Evolutionary conservation across 1,140 invertebrate genomes (phyloP).

Genomic region (Holcopasites calliopsidis): DNA sequence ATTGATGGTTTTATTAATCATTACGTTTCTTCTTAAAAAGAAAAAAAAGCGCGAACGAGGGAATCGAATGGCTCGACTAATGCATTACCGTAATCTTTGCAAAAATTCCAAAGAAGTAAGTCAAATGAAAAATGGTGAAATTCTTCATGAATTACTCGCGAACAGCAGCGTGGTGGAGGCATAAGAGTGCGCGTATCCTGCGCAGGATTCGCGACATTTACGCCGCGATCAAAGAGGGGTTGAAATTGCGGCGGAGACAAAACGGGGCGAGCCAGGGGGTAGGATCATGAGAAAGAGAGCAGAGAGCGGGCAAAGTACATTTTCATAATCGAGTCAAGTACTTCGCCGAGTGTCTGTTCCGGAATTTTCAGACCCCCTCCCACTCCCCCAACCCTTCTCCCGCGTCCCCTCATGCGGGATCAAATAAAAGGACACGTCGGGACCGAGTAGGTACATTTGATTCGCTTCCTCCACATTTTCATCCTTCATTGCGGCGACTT

Average conservation of each 20-base stretch:
- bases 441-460: constrained; percentile 15
- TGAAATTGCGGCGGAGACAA: constrained; percentile 36
- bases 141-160: no score
- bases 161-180: no score
- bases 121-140: no score
- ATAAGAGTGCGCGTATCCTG: neutral
- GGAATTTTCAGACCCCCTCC: constrained; percentile 51
- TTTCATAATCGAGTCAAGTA: constrained; percentile 63
- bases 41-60: no score
- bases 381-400: neutral
- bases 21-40: no score
- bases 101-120: no score
- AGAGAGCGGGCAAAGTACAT: constrained; percentile 56
- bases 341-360: constrained; percentile 53
- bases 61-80: no score
- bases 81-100: no score
- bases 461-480: constrained; percentile 12
- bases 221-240: constrained; percentile 55
- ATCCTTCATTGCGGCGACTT: neutral
- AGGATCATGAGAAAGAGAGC: neutral
- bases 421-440: constrained; percentile 33
- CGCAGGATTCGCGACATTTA: constrained; percentile 41
- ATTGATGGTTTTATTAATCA: no score
- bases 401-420: neutral
- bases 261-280: constrained; percentile 7